Evolutionary conservation across 2,797 vertebrate species (phyloP).

Genomic region (Oophaga sylvatica): DNA sequence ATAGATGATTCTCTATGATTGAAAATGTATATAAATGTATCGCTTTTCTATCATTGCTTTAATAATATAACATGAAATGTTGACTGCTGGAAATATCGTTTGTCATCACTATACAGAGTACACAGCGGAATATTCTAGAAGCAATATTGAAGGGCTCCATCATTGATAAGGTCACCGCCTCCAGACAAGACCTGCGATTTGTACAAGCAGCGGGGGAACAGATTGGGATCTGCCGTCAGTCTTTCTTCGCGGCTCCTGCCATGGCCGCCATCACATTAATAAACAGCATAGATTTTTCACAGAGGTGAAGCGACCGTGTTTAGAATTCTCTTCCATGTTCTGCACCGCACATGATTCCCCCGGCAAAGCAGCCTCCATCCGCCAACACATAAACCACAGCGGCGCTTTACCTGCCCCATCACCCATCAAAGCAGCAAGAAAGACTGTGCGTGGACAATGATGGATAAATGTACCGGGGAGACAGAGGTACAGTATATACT

Average conservation of each 20-base stretch:
- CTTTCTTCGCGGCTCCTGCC: not conserved
- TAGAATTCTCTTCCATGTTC: not conserved
- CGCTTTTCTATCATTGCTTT: no score
- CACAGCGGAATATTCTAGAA: constrained; percentile 1
- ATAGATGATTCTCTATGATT: no score
- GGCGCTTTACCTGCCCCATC: no score
- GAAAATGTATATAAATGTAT: no score
- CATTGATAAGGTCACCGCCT: constrained; percentile 7
- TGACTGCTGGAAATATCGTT: not conserved
- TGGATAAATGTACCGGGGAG: no score
- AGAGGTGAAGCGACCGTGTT: not conserved
- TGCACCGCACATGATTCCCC: not conserved
- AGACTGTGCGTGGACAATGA: no score
- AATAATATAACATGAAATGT: not conserved
- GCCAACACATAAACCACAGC: not conserved
- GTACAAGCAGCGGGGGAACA: not conserved
- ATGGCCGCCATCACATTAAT: not conserved
- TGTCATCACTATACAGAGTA: not conserved
- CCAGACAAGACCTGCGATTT: not conserved
- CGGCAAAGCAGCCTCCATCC: not conserved
- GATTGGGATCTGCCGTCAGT: not conserved
- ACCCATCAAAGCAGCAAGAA: no score
- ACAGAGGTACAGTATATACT: no score
- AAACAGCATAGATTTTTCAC: constrained; percentile 11
- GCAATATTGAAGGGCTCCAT: not conserved